A percentile compares a stretch with the other conserved stretches of the same genome.
phyloP scores from a whole-genome alignment of 2,797 vertebrate genomes.

The Gymnodraco acuticeps region DNA sequence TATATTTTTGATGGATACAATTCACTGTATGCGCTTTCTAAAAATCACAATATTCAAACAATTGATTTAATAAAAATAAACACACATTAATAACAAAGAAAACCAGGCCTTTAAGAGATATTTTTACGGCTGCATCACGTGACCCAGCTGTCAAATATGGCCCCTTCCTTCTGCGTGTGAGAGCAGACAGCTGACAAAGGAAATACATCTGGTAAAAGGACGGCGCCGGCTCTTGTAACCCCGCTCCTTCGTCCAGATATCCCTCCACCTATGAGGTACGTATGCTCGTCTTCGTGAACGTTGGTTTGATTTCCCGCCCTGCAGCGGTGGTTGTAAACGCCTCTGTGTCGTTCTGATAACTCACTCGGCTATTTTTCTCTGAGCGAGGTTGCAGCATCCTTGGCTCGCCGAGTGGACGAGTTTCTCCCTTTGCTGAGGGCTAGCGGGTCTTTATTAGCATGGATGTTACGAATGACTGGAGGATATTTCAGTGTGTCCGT shows the following conservation, averaged over 20 bases:
- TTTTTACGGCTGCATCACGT: slow-evolving; percentile 70
- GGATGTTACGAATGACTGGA: not conserved
- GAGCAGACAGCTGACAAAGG: slow-evolving; percentile 70
- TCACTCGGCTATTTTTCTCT: slow-evolving; percentile 52
- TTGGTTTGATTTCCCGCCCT: not conserved
- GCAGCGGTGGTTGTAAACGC: no score
- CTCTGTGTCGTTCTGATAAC: slow-evolving; percentile 24
- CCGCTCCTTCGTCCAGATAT: not conserved
- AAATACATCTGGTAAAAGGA: slow-evolving; percentile 32
- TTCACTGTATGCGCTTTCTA: rapidly evolving
- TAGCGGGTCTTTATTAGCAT: not conserved
- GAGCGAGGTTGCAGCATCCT: slow-evolving; percentile 62
- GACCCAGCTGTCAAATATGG: slow-evolving; percentile 84
- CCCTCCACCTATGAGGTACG: slow-evolving; percentile 64
- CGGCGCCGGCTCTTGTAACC: not conserved
- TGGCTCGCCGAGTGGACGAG: slow-evolving; percentile 9
- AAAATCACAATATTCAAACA: rapidly evolving
- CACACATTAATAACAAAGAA: not conserved
- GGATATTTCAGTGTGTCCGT: rapidly evolving
- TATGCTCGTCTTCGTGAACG: slow-evolving; percentile 17
- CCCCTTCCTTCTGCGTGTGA: slow-evolving; percentile 76
- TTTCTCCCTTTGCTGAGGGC: not conserved
- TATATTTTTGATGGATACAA: no score
- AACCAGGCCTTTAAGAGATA: slow-evolving; percentile 17
- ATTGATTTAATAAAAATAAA: not conserved